Base-by-base conservation (phyloP, 2,113 vertebrate species). In the Laticauda laticaudata region DNA sequence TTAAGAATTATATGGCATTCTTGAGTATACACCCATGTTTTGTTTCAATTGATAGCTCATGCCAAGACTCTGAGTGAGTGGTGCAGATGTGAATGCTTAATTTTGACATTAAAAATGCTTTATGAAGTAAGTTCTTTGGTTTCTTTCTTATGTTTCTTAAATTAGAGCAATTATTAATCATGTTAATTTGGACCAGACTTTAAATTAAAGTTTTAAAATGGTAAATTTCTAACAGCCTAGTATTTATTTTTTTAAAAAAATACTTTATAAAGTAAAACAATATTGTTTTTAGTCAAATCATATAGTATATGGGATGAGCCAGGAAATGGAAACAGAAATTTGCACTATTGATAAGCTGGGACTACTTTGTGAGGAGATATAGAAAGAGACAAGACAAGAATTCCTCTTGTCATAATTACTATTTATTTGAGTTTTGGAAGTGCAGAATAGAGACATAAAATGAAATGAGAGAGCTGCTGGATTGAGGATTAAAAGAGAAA, bases 1-100 rank as follows among this genome's bases (percentile, higher is more conserved):
- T 90, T 90, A 92, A 90, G 69, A 89, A 92, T 92, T 34, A 86
- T 90, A 85, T 61, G 20, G 69, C 39, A 57, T 75, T 55, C 88
- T 86, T 51, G 88, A 86, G 55, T 61, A 75, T 75, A 53, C 55
- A 23, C 53, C 2, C 2, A 45, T 61, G 88, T 34, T 61, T 69
- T 81, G 12, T 51, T 57, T 69, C 39, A 59, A 48, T 89, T 64
- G 85, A 85, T 92, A 90, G 90, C 89, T 89, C 69, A 92, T 90
- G 45, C 39, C 24, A 89, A 89, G 92, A 85, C 53, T 81, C 14
- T 56, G 14, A 57, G 51, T 89, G 20, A 87, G 55, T 57, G 24
- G 39, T 87, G 9, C 85, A 45, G 29, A 15, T 92, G 48, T 90
- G 69, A 21, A 21, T 59, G 92, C 20, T 53, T 90, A 21, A 43